phyloP scores from a whole-genome alignment of 2,113 vertebrate genomes.

The Cranoglanis bouderius region DNA sequence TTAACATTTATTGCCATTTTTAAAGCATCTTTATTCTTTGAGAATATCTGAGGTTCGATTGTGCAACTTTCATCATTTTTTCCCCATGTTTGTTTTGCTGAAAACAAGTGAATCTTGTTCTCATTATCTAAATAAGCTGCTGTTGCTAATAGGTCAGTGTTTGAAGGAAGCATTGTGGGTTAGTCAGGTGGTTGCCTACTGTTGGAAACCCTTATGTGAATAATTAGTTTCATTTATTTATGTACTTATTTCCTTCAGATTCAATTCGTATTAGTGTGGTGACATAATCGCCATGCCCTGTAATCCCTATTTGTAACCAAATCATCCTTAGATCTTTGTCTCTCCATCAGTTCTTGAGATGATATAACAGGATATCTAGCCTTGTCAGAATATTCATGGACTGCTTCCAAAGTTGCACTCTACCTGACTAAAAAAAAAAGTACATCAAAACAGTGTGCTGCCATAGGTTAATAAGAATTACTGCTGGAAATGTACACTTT shows the following conservation, averaged over 20 bases:
- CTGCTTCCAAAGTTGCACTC: background rate
- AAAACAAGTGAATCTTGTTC: background rate
- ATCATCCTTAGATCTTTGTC: background rate
- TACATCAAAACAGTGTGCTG: background rate
- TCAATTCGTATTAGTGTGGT: background rate
- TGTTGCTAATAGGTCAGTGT: background rate
- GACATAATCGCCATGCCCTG: background rate
- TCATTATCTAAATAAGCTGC: background rate
- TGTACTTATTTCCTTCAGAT: background rate
- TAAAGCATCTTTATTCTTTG: background rate
- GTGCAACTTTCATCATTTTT: background rate
- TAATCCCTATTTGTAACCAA: background rate
- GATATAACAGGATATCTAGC: background rate
- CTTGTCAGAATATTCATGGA: background rate
- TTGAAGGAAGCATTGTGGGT: background rate
- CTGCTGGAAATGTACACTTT: background rate
- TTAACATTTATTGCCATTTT: background rate
- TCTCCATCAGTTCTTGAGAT: background rate
- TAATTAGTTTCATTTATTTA: background rate
- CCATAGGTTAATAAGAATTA: background rate
- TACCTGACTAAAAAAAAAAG: no score
- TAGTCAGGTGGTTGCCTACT: background rate
- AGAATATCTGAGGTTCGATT: background rate
- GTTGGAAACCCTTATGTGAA: background rate
- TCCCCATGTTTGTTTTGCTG: background rate